phyloP scores from a whole-genome alignment of 1,140 invertebrate genomes.

The Macrostomum lignano region DNA sequence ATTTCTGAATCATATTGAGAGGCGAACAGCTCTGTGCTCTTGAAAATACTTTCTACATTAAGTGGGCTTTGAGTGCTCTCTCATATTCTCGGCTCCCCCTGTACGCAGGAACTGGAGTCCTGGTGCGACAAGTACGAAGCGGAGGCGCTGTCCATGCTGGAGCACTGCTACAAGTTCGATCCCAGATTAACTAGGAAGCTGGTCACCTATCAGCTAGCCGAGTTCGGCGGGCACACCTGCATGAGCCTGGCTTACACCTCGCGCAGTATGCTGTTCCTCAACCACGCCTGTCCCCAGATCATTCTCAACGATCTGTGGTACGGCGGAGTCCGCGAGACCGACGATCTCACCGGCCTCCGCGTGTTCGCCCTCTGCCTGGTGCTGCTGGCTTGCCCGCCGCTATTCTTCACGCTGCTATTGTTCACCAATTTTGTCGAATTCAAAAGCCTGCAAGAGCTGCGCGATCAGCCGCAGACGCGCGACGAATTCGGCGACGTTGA shows the following conservation, averaged over 20 bases:
- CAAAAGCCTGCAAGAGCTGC: constrained; percentile 3
- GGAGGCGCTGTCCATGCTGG: constrained; percentile 52
- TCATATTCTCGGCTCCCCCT: too few relatives aligned
- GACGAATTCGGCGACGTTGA: constrained; percentile 4
- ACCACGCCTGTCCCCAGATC: constrained; percentile 83
- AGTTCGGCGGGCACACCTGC: constrained; percentile 88
- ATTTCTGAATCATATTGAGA: too few relatives aligned
- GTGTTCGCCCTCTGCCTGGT: constrained; percentile 16
- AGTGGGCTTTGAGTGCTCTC: too few relatives aligned
- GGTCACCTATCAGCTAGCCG: constrained; percentile 71
- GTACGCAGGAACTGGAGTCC: too few relatives aligned
- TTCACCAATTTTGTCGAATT: too few relatives aligned
- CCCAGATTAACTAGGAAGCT: constrained; percentile 74
- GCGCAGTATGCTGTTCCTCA: constrained; percentile 62
- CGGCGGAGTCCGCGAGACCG: constrained; percentile 75
- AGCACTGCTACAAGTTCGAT: constrained; percentile 78
- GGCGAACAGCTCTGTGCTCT: too few relatives aligned
- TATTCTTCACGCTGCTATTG: too few relatives aligned
- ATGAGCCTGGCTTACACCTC: constrained; percentile 69
- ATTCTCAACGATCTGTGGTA: constrained; percentile 92
- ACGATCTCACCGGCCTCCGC: constrained; percentile 72
- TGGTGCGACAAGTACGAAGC: too few relatives aligned
- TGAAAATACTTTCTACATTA: too few relatives aligned
- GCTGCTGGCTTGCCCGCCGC: background rate
- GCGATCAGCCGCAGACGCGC: constrained; percentile 3